A percentile compares a stretch with the other conserved stretches of the same genome.
These are phyloP conservation scores for Antheraea assamensis DNA, from an alignment of 2,888 invertebrate species.

Conservation along the genomic window DNA sequence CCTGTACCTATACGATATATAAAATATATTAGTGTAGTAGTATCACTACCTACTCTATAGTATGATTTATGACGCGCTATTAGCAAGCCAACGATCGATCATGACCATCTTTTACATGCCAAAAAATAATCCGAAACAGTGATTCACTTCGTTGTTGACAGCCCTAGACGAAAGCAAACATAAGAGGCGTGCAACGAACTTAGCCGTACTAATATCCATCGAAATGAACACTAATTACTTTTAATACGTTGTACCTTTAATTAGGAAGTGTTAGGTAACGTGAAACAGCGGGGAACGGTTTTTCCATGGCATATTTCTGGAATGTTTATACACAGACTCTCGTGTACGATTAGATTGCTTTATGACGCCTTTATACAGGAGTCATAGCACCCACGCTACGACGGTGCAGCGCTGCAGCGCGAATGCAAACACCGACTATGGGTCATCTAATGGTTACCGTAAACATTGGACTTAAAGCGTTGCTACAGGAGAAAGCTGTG, in stretches of 20 bases:
- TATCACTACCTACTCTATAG: background rate
- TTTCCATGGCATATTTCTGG: slow-evolving; percentile 57
- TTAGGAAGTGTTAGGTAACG: slow-evolving; percentile 77
- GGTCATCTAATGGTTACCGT: slow-evolving; percentile 62
- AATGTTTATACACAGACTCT: slow-evolving; percentile 56
- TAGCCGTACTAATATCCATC: slow-evolving; percentile 63
- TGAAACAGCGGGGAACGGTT: slow-evolving; percentile 69
- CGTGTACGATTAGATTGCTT: slow-evolving; percentile 64
- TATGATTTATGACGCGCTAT: no score
- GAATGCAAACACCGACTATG: slow-evolving; percentile 62
- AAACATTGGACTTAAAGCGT: slow-evolving; percentile 43
- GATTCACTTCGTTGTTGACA: background rate
- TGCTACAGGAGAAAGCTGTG: slow-evolving; percentile 9
- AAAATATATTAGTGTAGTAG: background rate
- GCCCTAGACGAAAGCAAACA: slow-evolving; percentile 6
- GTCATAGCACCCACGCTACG: slow-evolving; percentile 53
- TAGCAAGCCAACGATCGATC: no score
- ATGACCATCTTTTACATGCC: no score
- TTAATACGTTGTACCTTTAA: slow-evolving; percentile 78
- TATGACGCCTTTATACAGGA: slow-evolving; percentile 42
- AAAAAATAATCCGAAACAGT: no score
- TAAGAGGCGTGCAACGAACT: slow-evolving; percentile 61
- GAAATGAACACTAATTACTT: slow-evolving; percentile 76
- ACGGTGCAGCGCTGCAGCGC: slow-evolving; percentile 35
- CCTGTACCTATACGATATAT: background rate